These are phyloP conservation scores for Rhinophrynus dorsalis DNA, from an alignment of 2,797 vertebrate genomes.

Conservation along the genomic window DNA sequence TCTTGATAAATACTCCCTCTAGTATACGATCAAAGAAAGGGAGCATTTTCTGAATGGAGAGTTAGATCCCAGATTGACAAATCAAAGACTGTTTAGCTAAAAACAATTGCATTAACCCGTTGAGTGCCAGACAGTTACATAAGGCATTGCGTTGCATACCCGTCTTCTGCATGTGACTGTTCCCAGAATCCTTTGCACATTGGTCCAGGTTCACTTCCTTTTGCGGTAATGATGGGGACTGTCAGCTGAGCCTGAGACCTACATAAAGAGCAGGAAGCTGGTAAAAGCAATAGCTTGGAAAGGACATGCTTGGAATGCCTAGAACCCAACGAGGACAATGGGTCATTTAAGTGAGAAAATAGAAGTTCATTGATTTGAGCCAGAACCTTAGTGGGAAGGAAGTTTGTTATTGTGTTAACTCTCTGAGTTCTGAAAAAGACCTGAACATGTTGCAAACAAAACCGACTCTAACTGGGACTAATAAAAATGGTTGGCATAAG, in stretches of 20 bases:
- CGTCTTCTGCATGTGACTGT: no score
- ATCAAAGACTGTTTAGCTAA: no score
- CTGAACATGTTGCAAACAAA: not conserved
- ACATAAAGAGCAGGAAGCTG: slow-evolving; percentile 1
- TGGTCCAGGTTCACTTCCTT: not conserved
- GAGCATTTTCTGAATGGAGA: no score
- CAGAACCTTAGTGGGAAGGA: not conserved
- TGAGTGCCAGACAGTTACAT: not conserved
- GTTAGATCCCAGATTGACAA: no score
- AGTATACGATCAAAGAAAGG: no score
- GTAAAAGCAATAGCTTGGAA: not conserved
- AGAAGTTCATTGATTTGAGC: not conserved
- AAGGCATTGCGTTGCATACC: no score
- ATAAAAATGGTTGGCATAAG: not conserved
- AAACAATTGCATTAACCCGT: no score
- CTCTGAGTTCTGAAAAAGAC: not conserved
- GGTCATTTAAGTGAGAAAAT: not conserved
- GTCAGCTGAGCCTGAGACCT: not conserved
- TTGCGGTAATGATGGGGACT: not conserved
- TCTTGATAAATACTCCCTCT: no score
- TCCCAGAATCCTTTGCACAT: not conserved
- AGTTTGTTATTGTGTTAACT: not conserved
- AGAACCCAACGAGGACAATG: not conserved
- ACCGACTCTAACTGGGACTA: no score
- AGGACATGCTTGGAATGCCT: not conserved